Base-by-base conservation (phyloP, 2,113 vertebrate species). In the Myotis yumanensis region DNA sequence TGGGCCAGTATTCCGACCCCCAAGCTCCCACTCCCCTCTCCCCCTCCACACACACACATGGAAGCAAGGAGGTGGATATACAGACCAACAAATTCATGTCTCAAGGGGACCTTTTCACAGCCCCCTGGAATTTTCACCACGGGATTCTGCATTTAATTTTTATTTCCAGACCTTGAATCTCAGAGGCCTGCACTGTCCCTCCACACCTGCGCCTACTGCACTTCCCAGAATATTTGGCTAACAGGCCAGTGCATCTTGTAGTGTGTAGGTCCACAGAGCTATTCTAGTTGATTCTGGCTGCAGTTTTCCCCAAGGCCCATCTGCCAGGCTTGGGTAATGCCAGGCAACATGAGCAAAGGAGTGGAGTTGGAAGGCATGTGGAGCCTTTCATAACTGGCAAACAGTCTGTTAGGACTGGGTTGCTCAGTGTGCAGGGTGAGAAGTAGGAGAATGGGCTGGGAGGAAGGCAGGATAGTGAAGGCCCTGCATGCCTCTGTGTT, bases 231-330 rank as follows among this genome's bases (percentile, higher is more conserved):
- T 37, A 68, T 22, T 77, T 90, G 86, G 82, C 86, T 85, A 52
- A 51, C 28, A 52, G 71, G 77, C n/a, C 14, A 20, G 48, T 8
- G 3, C n/a, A 15, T 96, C 62, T 77, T 43, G 57, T 16, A 35
- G 5, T 43, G 52, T 95, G 94, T 86, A 71, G 72, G 94, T 88
- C 84, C 84, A 52, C 76, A 54, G 28, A 89, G 93, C 87, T 96
- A 91, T 96, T 96, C 96, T 90, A 75, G 76, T 76, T 43, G 54
- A 23, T 93, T 81, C 90, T 48, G 85, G 72, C 91, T 93, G 48
- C 1, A 1, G 28, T 76, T 86, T n/a, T 68, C 84, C 28, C 88
- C 30, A 79, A 40, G 68, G 79, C 73, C 96, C 91, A 86, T 82
- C 89, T 96, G 96, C 73, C 40, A 18, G 86, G 52, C 84, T 80